These are phyloP conservation scores for Tragelaphus eurycerus DNA, from an alignment of 2,797 vertebrate genomes.

Conservation along the genomic window DNA sequence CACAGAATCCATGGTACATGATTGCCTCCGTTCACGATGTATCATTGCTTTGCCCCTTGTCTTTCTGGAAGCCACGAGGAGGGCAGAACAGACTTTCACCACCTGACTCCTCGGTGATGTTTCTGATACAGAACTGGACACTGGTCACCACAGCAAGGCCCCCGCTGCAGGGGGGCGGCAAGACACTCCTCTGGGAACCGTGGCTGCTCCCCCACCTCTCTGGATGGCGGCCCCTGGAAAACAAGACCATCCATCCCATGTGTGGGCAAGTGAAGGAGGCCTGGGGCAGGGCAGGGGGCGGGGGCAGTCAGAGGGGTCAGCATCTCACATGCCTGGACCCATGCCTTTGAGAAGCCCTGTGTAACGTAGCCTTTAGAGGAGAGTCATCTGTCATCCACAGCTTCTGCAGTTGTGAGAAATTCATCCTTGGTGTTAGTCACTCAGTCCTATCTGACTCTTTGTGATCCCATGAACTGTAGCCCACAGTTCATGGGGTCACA, in stretches of 20 bases:
- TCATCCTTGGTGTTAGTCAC: not conserved
- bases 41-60: not conserved
- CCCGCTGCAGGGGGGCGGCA: rapidly evolving
- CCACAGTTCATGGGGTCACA: not conserved
- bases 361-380: not conserved
- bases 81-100: not conserved
- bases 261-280: not conserved
- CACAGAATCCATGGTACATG: not conserved
- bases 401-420: too few species aligned
- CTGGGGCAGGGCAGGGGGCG: rapidly evolving
- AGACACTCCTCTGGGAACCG: not conserved
- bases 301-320: not conserved
- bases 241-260: not conserved
- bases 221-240: not conserved
- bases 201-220: not conserved
- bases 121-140: not conserved
- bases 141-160: not conserved
- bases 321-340: rapidly evolving
- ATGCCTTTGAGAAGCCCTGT: not conserved
- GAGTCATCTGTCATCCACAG: not conserved
- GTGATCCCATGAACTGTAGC: not conserved
- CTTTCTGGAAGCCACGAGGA: not conserved
- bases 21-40: not conserved
- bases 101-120: not conserved
- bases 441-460: not conserved